Evolutionary conservation across 2,113 vertebrate genomes (phyloP).

Genomic region (Heptranchias perlo): DNA sequence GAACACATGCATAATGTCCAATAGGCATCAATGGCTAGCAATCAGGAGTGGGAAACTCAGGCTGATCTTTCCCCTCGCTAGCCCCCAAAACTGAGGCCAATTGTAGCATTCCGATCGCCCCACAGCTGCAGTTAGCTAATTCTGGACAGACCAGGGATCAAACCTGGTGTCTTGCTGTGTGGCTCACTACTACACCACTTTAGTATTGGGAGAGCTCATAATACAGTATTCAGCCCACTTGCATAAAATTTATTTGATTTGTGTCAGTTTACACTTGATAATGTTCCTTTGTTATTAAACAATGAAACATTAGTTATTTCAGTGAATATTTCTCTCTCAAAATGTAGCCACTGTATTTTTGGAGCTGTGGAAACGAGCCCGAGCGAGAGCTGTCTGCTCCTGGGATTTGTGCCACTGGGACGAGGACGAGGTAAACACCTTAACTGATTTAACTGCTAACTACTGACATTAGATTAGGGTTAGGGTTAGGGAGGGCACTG

Average conservation of each 20-base stretch:
- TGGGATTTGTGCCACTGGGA: slow-evolving; percentile 83
- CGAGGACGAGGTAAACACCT: slow-evolving; percentile 74
- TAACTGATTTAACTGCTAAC: neutral
- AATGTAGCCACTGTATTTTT: slow-evolving; percentile 79
- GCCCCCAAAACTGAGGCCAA: neutral
- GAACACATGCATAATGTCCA: neutral
- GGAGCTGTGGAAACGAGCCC: slow-evolving; percentile 82
- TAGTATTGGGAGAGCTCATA: neutral
- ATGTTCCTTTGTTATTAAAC: neutral
- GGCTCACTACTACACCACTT: neutral
- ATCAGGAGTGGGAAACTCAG: neutral
- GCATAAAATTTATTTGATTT: neutral
- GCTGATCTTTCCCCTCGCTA: neutral
- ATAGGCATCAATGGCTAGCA: neutral
- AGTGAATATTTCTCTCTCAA: neutral
- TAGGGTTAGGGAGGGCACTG: neutral
- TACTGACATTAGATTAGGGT: neutral
- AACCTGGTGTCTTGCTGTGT: neutral
- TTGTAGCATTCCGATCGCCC: neutral
- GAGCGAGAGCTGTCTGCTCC: slow-evolving; percentile 57
- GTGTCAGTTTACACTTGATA: neutral
- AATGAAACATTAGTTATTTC: neutral
- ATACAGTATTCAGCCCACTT: neutral
- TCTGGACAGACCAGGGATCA: neutral
- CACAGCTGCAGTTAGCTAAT: neutral